These are phyloP conservation scores for Acinonyx jubatus DNA, from an alignment of 2,113 vertebrate species.

Conservation along the genomic window DNA sequence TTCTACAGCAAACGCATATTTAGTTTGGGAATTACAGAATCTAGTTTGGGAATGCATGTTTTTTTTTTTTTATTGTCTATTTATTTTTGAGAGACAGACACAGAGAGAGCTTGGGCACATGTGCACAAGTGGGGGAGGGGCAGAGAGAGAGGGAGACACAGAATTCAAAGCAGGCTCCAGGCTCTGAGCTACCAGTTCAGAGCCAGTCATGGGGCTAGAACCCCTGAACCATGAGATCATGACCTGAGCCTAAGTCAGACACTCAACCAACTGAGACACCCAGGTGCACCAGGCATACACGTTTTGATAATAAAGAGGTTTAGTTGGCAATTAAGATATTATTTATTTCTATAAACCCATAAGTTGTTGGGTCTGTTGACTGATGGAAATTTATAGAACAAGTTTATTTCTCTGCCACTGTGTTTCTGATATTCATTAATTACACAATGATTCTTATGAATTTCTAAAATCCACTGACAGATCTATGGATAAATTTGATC, in stretches of 20 bases:
- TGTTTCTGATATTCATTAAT: neutral
- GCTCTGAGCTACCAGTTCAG: too few species aligned
- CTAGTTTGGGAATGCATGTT: neutral
- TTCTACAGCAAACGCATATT: neutral
- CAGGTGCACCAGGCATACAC: too few species aligned
- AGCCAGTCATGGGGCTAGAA: too few species aligned
- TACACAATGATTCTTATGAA: neutral
- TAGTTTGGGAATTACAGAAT: neutral
- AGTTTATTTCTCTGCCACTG: neutral
- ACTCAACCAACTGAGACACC: too few species aligned
- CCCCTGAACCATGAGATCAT: too few species aligned
- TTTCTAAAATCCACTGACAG: neutral
- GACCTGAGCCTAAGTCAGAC: too few species aligned
- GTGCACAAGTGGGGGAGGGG: too few species aligned
- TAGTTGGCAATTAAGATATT: constrained; percentile 11
- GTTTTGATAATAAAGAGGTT: neutral
- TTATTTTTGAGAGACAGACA: too few species aligned
- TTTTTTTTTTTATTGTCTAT: too few species aligned
- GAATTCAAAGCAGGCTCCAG: too few species aligned
- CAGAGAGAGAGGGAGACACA: too few species aligned
- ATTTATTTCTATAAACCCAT: neutral
- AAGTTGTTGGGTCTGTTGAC: neutral
- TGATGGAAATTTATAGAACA: neutral
- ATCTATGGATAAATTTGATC: neutral
- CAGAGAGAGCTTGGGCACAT: too few species aligned